A percentile compares a stretch with the other conserved stretches of the same genome.
Conservation (phyloP, 2,113 vertebrate species). For the Entosphenus tridentatus region DNA sequence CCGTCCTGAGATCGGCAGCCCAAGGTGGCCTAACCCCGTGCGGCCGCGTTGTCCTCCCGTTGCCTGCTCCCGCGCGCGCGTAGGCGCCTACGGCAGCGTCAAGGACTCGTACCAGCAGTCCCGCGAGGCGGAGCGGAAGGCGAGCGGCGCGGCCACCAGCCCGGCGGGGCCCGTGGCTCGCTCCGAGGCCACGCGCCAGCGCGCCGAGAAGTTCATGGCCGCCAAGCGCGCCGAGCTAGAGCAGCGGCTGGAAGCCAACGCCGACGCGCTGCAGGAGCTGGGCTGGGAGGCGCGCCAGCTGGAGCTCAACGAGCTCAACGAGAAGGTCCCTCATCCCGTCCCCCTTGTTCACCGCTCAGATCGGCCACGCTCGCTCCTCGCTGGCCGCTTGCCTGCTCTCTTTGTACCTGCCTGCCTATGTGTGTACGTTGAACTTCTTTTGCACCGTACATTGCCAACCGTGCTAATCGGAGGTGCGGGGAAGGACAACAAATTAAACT, state of each 20-base stretch:
- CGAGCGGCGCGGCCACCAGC: slow-evolving; percentile 41
- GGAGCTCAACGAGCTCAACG: slow-evolving; percentile 39
- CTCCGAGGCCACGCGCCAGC: slow-evolving; percentile 27
- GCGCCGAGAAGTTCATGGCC: slow-evolving; percentile 41
- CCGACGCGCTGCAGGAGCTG: slow-evolving; percentile 50
- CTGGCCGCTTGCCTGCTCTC: not conserved
- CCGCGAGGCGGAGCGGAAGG: slow-evolving; percentile 41
- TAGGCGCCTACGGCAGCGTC: slow-evolving; percentile 65
- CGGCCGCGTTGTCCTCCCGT: too few relatives aligned
- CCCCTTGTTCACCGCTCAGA: too few relatives aligned
- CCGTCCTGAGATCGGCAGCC: too few relatives aligned
- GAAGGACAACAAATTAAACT: not conserved
- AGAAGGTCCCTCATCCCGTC: slow-evolving; percentile 29
- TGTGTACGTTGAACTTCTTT: not conserved
- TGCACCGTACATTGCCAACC: not conserved
- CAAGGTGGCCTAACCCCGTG: too few relatives aligned
- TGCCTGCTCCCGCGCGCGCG: too few relatives aligned
- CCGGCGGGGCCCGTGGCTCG: slow-evolving; percentile 27
- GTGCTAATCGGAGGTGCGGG: not conserved
- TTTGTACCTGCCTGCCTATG: not conserved
- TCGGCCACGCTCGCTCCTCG: too few relatives aligned
- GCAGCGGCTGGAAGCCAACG: slow-evolving; percentile 42
- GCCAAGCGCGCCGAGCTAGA: slow-evolving; percentile 32
- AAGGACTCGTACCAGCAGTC: slow-evolving; percentile 63
- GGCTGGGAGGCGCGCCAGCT: slow-evolving; percentile 63